These are phyloP conservation scores for Piliocolobus tephrosceles DNA, from an alignment of 2,113 vertebrate species.

Conservation along the genomic window DNA sequence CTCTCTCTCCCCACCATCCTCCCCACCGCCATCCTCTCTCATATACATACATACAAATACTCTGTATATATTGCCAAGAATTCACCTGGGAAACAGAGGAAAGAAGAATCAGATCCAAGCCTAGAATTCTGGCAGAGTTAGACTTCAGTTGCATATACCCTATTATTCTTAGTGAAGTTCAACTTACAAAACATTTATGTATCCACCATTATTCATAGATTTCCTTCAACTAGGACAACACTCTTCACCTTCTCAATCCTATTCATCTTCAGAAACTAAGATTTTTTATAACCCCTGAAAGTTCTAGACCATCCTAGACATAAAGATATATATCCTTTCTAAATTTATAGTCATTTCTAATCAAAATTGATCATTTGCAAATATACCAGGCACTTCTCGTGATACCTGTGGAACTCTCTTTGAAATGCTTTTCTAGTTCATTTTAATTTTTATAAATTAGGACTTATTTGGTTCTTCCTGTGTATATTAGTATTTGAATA, in stretches of 20 bases:
- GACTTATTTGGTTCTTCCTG: background rate
- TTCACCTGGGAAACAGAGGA: background rate
- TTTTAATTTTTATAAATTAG: slow-evolving; percentile 1
- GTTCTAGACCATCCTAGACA: background rate
- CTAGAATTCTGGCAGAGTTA: background rate
- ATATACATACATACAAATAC: background rate
- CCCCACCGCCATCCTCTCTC: too few species aligned
- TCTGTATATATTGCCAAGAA: background rate
- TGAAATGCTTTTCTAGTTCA: background rate
- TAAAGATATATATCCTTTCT: background rate
- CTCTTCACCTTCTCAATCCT: background rate
- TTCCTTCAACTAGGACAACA: background rate
- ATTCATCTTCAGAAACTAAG: background rate
- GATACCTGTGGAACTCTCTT: background rate
- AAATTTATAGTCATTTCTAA: background rate
- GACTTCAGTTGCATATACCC: background rate
- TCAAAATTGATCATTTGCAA: background rate
- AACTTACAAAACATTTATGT: background rate
- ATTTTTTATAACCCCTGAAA: background rate
- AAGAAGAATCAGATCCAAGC: background rate
- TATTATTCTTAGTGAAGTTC: background rate
- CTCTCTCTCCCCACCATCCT: too few species aligned
- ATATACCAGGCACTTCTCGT: background rate
- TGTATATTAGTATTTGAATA: background rate
- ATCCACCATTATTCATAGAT: background rate